phyloP scores from a whole-genome alignment of 2,113 vertebrate species.

The Halcyon senegalensis region DNA sequence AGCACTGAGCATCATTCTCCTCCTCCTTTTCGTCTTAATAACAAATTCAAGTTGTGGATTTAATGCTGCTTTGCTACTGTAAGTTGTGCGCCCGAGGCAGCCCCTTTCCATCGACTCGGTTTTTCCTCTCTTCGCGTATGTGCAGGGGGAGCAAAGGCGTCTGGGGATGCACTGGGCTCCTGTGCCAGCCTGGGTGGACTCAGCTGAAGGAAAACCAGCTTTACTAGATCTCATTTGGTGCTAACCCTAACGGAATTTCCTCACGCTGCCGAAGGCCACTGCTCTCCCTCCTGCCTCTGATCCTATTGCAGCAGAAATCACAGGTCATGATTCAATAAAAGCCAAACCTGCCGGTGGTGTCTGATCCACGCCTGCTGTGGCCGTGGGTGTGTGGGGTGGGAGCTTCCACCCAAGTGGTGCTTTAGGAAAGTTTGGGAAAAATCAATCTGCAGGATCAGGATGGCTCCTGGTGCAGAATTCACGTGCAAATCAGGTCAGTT shows the following conservation, averaged over 20 bases:
- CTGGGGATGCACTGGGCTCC: background rate
- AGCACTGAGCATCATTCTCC: background rate
- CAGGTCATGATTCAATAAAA: background rate
- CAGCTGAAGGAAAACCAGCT: background rate
- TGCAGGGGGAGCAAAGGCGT: background rate
- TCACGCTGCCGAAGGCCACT: background rate
- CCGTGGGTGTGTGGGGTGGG: background rate
- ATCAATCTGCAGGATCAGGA: background rate
- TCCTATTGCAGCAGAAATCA: background rate
- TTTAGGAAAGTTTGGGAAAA: background rate
- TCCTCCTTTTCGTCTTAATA: background rate
- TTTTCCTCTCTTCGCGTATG: background rate
- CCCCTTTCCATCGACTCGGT: background rate
- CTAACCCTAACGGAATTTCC: background rate
- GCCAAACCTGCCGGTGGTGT: background rate
- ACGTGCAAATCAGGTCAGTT: background rate
- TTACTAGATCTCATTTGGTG: background rate
- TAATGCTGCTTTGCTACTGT: background rate
- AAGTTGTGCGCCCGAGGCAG: background rate
- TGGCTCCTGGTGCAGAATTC: accelerated
- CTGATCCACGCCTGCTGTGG: background rate
- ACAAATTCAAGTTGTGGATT: background rate
- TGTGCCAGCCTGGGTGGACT: background rate
- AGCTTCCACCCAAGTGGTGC: background rate
- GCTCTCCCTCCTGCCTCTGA: background rate